Base-by-base conservation (phyloP, 2,113 vertebrate genomes). In the Oreochromis aureus region DNA sequence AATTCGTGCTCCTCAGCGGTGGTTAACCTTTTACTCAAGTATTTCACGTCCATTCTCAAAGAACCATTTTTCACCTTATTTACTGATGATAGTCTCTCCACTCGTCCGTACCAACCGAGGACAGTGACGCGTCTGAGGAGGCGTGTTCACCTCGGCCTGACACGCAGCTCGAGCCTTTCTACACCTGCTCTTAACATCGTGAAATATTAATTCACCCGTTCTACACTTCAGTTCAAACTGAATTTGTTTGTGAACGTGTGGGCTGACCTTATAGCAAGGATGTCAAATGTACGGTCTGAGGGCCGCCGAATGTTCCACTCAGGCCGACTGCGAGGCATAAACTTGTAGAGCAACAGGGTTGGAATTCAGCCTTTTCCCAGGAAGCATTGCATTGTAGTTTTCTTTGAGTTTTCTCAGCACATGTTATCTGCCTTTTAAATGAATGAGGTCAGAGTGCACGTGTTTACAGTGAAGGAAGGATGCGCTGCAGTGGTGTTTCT, bases 1-100 rank as follows among this genome's bases (percentile, higher is more conserved):
- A 66, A 85, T 91, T 81, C n/a, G 9, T 58, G 59, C 89, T 82
- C 83, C 91, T 87, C 92, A 85, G 90, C 84, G 36, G 86, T 80
- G 61, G 91, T 93, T 95, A 93, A 93, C 90, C 90, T 93, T 93
- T 86, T 79, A 71, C 54, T 59, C 58, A 15, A 82, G 16, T 80
- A 5, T 89, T 86, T 89, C 59, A 73, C 66, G 80, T 87, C 81
- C 85, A 81, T 24, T 84, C 76, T 36, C 39, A 81, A 71, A 84
- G 46, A 51, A 44, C 79, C 88, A 89, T 90, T 90, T 88, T 81
- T 87, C 66, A 71, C 8, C 22, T 94, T 69, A 90, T 89, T 94
- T 87, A 84, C 92, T 94, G 73, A 93, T 86, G 84, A 86, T 44
- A 79, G 83, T 76, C 81, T 11, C 58, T 15, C 5, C 84, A 51